Base-by-base conservation (phyloP, 2,797 vertebrate species). In the Phalloptychus januarius region DNA sequence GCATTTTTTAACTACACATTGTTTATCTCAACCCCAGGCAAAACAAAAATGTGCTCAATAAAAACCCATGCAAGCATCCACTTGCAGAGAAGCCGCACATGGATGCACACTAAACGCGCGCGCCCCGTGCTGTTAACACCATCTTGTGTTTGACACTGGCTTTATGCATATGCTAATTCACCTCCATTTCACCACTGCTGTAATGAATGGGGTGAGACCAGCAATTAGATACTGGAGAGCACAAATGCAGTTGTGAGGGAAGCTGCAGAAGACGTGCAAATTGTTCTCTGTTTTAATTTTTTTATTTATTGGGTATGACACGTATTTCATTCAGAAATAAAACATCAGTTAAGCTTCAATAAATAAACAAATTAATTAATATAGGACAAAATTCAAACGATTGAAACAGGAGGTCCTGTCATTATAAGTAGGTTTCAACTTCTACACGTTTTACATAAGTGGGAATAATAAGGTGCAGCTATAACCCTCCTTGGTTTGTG, bases 81-180 rank as follows among this genome's bases (percentile, higher is more conserved):
- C 67, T 72, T 69, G 75, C 50, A 25, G 77, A 31, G n/a, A 38
- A 70, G 78, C 38, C 72, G n/a, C 83, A 85, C 76, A 77, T 11
- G 42, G 40, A 76, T 54, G 72, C 74, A 81, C 77, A 73, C 81
- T 83, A 87, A 88, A 76, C 75, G 76, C 71, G 83, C 81, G 75
- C 89, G 83, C 78, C 80, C 85, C 90, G 44, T 83, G 86, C 89
- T 91, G 90, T 91, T 93, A 87, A 90, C 89, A 90, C 88, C 89
- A 85, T 91, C 90, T 92, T 92, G 87, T 92, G 88, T 90, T 91
- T 93, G 90, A 93, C 91, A 89, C 85, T 72, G 75, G 70, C 87
- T 92, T 90, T 91, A 91, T 93, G 86, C 87, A 87, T 91, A 92
- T 94, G 91, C 90, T 91, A 93, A 94, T 94, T 91, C 84, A 77